phyloP scores from a whole-genome alignment of 2,888 invertebrate genomes.

The Xanthia icteritia region DNA sequence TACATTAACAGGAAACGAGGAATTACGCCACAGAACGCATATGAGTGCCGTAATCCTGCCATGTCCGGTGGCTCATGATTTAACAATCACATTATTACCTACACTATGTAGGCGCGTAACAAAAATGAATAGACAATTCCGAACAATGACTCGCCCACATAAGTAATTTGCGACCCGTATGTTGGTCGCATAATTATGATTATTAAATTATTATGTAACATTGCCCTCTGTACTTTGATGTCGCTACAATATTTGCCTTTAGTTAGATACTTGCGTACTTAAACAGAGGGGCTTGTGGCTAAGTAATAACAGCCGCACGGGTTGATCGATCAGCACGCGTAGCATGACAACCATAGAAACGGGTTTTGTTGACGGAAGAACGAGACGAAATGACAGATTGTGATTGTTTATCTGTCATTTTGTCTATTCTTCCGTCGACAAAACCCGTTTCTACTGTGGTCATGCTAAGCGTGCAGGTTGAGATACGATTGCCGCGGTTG shows the following conservation, averaged over 20 bases:
- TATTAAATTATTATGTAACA: slow-evolving; percentile 30
- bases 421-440: too few species aligned
- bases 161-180: slow-evolving; percentile 25
- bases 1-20: slow-evolving; percentile 53
- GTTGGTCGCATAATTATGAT: slow-evolving; percentile 20
- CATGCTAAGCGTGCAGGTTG: too few species aligned
- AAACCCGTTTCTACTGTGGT: too few species aligned
- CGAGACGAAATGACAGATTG: too few species aligned
- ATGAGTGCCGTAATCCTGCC: slow-evolving; percentile 60
- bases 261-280: background rate
- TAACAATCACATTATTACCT: slow-evolving; percentile 49
- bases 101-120: slow-evolving; percentile 31
- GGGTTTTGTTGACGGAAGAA: too few species aligned
- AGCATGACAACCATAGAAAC: too few species aligned
- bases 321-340: too few species aligned
- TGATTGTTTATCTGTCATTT: too few species aligned
- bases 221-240: background rate
- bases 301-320: too few species aligned
- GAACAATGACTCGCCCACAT: slow-evolving; percentile 55
- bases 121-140: slow-evolving; percentile 45
- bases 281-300: background rate
- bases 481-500: too few species aligned
- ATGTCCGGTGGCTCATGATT: slow-evolving; percentile 53
- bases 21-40: slow-evolving; percentile 60
- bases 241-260: background rate